Base-by-base conservation (phyloP, 1,140 invertebrate genomes). In the Carcinoscorpius rotundicauda region DNA sequence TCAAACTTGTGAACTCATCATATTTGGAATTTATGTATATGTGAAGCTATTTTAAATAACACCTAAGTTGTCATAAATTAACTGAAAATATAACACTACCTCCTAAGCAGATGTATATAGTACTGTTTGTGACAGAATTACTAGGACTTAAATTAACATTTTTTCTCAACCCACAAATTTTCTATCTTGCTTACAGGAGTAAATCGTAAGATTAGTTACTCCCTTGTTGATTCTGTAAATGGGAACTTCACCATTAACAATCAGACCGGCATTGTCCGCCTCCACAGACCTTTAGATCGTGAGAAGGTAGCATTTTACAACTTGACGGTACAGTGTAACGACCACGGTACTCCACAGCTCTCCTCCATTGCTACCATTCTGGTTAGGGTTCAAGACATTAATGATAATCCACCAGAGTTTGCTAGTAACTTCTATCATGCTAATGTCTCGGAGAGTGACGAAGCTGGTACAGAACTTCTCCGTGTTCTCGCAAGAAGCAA, bases 381-480 rank as follows among this genome's bases (percentile, higher is more conserved):
- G 66, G 87, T 88, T 0, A 84, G 86, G 66, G 72, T 78, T 11
- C 81, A 88, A 70, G 88, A 95, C 76, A 87, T 94, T 52, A 95
- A 95, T 75, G 91, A 95, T 76, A 95, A 95, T 81, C 89, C 91
- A 57, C 92, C 92, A n/a, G 88, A 91, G 76, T 96, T 94, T 75
- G 84, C 85, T 53, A 84, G 84, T 49, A 85, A 85, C 70, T 82
- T 84, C 55, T 95, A 95, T 74, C 83, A 79, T 70, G 85, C 86
- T 3, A 79, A 79, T 56, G 82, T 92, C 5, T 81, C 85, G 6
- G 93, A 93, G 78, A 75, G 71, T 64, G 82, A 86, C 69, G 78
- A 84, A 9, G 77, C 87, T 59, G 87, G 87, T 66, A 85, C 87
- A 9, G 86, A 90, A 74, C 82, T 97, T 5, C 82, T 87, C 4